A percentile compares a stretch with the other conserved stretches of the same genome.
Conservation (phyloP, 2,797 vertebrate species). For the Cyclopterus lumpus region DNA sequence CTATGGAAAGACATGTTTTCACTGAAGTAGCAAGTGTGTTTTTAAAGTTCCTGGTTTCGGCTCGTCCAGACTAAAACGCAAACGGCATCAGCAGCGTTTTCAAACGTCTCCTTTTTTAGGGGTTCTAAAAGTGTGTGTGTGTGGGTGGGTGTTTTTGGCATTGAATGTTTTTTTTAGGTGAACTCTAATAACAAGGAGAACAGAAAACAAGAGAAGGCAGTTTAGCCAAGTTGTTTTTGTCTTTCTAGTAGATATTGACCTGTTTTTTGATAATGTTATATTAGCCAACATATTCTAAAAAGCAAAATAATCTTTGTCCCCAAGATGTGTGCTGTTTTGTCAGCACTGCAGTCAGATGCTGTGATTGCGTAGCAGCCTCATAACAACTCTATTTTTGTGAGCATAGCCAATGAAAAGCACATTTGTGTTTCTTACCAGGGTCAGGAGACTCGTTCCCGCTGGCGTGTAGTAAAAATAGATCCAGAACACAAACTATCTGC, state of each 20-base stretch:
- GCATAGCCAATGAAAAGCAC: constrained; percentile 71
- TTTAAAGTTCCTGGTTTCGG: not conserved
- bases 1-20: no score
- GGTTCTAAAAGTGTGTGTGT: not conserved
- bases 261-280: not conserved
- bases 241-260: not conserved
- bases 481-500: constrained; percentile 63
- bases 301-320: constrained; percentile 44
- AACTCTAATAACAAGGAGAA: not conserved
- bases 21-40: not conserved
- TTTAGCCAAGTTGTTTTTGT: constrained; percentile 1
- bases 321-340: constrained; percentile 47
- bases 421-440: constrained; percentile 70
- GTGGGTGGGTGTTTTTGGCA: not conserved
- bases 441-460: constrained; percentile 70
- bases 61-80: no score
- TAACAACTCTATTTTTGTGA: constrained; percentile 67
- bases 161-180: not conserved
- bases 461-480: constrained; percentile 71
- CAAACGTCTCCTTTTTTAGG: not conserved
- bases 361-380: constrained; percentile 61
- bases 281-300: constrained; percentile 25
- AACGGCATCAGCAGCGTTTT: not conserved
- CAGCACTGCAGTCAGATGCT: constrained; percentile 73
- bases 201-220: not conserved